Base-by-base conservation (phyloP, 2,797 vertebrate species). In the Bryconaethiops microstoma region DNA sequence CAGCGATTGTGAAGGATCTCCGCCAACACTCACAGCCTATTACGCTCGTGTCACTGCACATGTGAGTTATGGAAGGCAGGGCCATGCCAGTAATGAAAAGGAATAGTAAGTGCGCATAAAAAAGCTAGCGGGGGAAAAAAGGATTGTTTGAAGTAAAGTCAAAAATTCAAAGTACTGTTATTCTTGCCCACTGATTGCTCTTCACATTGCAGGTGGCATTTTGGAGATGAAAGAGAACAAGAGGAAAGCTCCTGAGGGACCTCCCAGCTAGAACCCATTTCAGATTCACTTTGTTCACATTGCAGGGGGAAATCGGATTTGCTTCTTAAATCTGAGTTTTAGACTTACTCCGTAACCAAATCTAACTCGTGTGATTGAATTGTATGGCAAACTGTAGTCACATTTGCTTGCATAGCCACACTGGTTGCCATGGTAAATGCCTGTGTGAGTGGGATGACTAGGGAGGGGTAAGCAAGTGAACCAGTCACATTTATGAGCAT, bases 1-100 rank as follows among this genome's bases (percentile, higher is more conserved):
- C 86, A 83, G 70, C 82, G 80, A 89, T 89, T 68, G 48, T 21
- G 55, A 71, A 81, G 76, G 64, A 83, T 67, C 73, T 81, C 80
- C 8, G 78, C 74, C 69, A 60, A 81, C 74, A 84, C 84, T 90
- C 86, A 83, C 76, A 35, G 85, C 83, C 67, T 77, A 82, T 91
- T 90, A 85, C 81, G 82, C 72, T 42, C 35, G 71, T 89, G 77
- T 85, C 82, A 42, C 81, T 76, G 86, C 84, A 74, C 74, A 84
- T 84, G 78, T 73, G 80, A 87, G 85, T 88, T 84, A 88, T 25
- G 78, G 21, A 82, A 83, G 35, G 17, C 79, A 42, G 83, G 29
- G 4, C 50, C 62, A 35, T 35, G 48, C 8, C 23, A 23, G 8
- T 16, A 70, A 70, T 52, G 45, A 70, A 70, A 70, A 14, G 12